A percentile compares a stretch with the other conserved stretches of the same genome.
Conservation (phyloP, 35 echinoderm and acorn worm genomes). For the Nesometra sesokonis region DNA sequence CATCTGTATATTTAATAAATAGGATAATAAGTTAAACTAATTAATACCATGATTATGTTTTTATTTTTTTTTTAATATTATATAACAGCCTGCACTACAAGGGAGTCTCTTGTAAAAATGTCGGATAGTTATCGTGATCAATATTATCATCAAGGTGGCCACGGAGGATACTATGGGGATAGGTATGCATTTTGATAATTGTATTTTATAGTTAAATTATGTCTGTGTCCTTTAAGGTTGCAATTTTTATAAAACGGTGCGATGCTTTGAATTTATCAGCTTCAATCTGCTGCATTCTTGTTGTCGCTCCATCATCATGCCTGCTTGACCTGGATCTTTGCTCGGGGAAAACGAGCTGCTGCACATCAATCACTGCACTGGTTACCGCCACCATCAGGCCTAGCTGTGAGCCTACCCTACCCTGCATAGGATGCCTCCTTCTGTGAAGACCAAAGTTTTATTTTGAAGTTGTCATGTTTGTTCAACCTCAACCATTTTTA, state of each 20-base stretch:
- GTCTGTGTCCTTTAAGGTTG: background rate
- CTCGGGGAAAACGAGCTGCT: background rate
- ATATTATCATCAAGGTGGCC: slow-evolving; percentile 1
- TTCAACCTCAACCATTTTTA: too few relatives aligned
- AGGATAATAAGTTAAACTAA: too few relatives aligned
- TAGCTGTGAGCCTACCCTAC: too few relatives aligned
- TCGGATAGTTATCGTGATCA: slow-evolving; percentile 3
- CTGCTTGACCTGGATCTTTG: background rate
- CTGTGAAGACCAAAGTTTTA: too few relatives aligned
- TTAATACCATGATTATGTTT: too few relatives aligned
- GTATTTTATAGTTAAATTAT: background rate
- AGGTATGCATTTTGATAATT: background rate
- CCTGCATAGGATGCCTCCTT: too few relatives aligned
- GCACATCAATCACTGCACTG: too few relatives aligned
- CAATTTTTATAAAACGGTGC: background rate
- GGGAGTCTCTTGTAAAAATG: background rate
- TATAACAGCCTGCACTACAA: background rate
- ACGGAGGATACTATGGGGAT: background rate
- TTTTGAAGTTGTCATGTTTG: too few relatives aligned
- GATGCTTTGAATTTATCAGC: background rate
- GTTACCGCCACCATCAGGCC: too few relatives aligned
- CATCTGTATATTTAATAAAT: too few relatives aligned
- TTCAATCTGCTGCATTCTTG: background rate
- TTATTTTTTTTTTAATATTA: background rate
- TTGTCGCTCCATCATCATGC: background rate